Percentiles rank a stretch among this genome's conserved stretches.
Conservation (phyloP, 2,888 invertebrate genomes). For the Hyposoter didymator region DNA sequence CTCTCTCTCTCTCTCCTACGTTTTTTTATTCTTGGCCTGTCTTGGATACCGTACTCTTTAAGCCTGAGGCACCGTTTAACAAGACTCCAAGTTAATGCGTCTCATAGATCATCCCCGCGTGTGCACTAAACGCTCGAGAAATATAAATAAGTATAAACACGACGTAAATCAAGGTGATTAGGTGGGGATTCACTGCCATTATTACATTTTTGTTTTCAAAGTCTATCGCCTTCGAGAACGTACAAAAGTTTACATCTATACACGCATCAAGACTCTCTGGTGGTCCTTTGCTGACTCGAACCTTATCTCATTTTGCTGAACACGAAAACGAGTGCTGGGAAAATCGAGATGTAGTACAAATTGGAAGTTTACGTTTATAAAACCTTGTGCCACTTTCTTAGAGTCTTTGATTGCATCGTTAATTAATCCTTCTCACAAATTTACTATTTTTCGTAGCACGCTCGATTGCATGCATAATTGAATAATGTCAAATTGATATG, state of each 20-base stretch:
- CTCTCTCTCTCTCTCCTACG: background rate
- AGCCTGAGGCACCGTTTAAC: slow-evolving; percentile 82
- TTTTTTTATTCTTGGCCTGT: slow-evolving; percentile 17
- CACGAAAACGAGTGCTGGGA: background rate
- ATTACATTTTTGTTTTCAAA: slow-evolving; percentile 64
- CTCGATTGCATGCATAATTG: background rate
- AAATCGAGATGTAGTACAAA: background rate
- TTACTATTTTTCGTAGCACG: background rate
- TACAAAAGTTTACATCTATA: slow-evolving; percentile 9
- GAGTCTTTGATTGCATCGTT: background rate
- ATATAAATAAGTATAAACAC: slow-evolving; percentile 83
- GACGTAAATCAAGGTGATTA: slow-evolving; percentile 82
- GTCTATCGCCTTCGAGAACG: slow-evolving; percentile 32
- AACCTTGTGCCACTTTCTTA: background rate
- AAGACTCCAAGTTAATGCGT: slow-evolving; percentile 83
- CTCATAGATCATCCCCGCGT: slow-evolving; percentile 82
- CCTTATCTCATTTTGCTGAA: slow-evolving; percentile 8
- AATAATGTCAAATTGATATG: background rate
- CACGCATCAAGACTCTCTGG: slow-evolving; percentile 24
- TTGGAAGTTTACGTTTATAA: background rate
- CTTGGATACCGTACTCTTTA: slow-evolving; percentile 45
- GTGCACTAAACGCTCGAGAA: slow-evolving; percentile 81
- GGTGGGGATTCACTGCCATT: slow-evolving; percentile 75
- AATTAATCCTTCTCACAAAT: background rate
- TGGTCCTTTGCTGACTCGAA: slow-evolving; percentile 35